Percentiles rank a stretch among this genome's conserved stretches.
phyloP scores from a whole-genome alignment of 2,797 vertebrate genomes.

The Sebastes cheni region DNA sequence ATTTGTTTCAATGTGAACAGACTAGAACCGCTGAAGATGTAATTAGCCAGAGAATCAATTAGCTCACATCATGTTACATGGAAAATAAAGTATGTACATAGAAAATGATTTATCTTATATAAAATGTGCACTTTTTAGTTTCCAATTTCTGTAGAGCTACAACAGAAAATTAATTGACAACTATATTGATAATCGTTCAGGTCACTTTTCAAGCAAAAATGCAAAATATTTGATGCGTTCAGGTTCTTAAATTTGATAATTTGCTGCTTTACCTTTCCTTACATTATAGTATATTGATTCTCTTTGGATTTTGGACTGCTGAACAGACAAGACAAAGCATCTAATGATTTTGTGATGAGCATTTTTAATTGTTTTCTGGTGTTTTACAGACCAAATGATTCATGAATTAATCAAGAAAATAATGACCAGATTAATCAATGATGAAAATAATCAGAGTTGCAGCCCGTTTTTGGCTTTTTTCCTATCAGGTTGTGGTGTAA shows the following conservation, averaged over 20 bases:
- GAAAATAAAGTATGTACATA: accelerated
- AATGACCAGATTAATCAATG: no score
- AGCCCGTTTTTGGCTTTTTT: no score
- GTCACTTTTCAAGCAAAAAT: neutral
- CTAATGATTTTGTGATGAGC: neutral
- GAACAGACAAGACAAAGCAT: neutral
- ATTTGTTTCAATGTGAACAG: neutral
- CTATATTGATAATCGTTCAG: neutral
- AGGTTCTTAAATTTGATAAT: neutral
- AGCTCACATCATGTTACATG: neutral
- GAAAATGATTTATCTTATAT: neutral
- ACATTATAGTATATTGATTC: neutral
- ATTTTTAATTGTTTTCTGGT: no score
- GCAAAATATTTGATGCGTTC: neutral
- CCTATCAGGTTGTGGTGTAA: neutral
- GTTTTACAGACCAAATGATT: neutral
- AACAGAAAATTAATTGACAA: neutral
- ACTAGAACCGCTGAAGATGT: no score
- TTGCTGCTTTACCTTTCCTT: neutral
- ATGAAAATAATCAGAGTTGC: no score
- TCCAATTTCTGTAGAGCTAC: neutral
- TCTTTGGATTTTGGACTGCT: neutral
- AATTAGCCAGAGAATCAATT: neutral
- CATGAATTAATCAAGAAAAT: neutral
- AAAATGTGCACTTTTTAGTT: neutral